Evolutionary conservation across 1,140 invertebrate genomes (phyloP).

Genomic region (Anagrus nilaparvatae): DNA sequence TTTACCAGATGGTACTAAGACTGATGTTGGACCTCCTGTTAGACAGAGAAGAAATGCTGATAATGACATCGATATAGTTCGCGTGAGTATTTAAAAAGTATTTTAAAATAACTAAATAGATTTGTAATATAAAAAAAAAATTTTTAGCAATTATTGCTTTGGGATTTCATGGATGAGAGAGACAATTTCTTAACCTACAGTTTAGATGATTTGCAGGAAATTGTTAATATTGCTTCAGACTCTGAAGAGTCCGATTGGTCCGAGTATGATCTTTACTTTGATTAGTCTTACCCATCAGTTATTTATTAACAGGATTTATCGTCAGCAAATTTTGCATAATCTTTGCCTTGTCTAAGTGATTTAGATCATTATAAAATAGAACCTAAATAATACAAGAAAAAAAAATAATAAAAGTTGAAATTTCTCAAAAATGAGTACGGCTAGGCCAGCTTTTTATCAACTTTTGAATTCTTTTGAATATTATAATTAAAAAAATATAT

Average conservation of each 20-base stretch:
- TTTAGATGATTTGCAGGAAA: slow-evolving; percentile 43
- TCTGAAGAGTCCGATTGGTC: slow-evolving; percentile 48
- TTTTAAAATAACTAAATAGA: too few relatives aligned
- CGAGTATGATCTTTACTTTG: slow-evolving; percentile 32
- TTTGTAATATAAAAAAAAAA: slow-evolving; percentile 11
- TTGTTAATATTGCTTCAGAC: slow-evolving; percentile 43
- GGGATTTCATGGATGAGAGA: slow-evolving; percentile 63
- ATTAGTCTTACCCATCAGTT: slow-evolving; percentile 17
- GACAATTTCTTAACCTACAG: slow-evolving; percentile 48
- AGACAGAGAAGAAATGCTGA: slow-evolving; percentile 48
- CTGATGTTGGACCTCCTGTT: slow-evolving; percentile 61
- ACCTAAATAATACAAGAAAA: slow-evolving; percentile 10
- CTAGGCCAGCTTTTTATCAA: too few relatives aligned
- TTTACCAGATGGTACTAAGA: slow-evolving; percentile 64
- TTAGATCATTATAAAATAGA: slow-evolving; percentile 16
- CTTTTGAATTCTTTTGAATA: too few relatives aligned
- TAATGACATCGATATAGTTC: slow-evolving; percentile 49
- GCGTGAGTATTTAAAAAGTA: slow-evolving; percentile 48
- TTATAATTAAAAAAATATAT: too few relatives aligned
- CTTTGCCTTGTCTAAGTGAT: slow-evolving; percentile 19
- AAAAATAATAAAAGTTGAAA: slow-evolving; percentile 8
- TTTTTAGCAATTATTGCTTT: slow-evolving; percentile 49
- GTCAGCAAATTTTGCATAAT: slow-evolving; percentile 16
- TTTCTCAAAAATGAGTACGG: too few relatives aligned
- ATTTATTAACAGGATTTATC: slow-evolving; percentile 13